These are phyloP conservation scores for Archilochus colubris DNA, from an alignment of 2,113 vertebrate genomes.

Conservation along the genomic window DNA sequence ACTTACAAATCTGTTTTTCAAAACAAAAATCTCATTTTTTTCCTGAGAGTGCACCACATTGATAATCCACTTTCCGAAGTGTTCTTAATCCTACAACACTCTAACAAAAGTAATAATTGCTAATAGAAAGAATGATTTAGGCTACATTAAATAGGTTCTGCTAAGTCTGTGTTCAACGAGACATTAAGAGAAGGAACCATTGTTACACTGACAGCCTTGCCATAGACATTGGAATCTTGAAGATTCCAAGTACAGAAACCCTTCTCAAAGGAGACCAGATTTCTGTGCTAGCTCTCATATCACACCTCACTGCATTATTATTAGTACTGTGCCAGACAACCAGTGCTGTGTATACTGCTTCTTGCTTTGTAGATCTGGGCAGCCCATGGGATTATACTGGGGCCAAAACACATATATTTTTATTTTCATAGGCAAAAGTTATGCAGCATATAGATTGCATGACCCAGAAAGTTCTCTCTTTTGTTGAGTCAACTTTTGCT, in stretches of 20 bases:
- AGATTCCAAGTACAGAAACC: neutral
- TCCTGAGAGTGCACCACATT: neutral
- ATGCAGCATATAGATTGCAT: neutral
- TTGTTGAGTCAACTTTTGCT: neutral
- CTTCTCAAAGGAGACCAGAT: neutral
- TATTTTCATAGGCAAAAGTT: neutral
- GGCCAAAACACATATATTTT: neutral
- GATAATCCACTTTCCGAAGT: neutral
- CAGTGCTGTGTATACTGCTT: neutral
- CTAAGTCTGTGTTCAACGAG: neutral
- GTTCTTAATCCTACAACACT: neutral
- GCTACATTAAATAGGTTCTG: neutral
- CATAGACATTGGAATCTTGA: neutral
- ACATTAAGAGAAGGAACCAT: neutral
- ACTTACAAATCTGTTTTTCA: slow-evolving; percentile 1
- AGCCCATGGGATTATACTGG: neutral
- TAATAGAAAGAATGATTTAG: neutral
- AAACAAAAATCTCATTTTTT: neutral
- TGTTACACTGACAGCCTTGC: neutral
- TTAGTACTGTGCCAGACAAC: neutral
- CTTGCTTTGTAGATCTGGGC: neutral
- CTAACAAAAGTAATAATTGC: neutral
- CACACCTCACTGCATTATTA: neutral
- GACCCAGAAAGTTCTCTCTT: neutral
- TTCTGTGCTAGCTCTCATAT: neutral